Conservation (phyloP, 2,797 vertebrate genomes). For the Hydrolagus colliei region DNA sequence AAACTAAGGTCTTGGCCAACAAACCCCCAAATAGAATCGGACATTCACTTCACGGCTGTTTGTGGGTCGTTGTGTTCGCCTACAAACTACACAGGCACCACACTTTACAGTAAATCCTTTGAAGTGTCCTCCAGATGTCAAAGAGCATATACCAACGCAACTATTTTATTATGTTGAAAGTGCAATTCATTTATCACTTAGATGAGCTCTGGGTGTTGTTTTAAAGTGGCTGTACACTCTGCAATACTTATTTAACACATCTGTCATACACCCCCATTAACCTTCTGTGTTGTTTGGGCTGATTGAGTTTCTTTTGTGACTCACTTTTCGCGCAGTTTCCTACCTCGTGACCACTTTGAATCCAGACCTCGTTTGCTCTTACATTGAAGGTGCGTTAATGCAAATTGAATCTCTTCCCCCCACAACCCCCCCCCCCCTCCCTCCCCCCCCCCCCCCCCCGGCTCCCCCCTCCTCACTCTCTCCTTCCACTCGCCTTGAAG, state of each 20-base stretch:
- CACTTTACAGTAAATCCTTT: too few relatives aligned
- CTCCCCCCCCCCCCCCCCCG: too few relatives aligned
- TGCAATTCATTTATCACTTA: conserved; percentile 12
- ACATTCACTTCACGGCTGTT: too few relatives aligned
- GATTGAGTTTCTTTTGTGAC: conserved; percentile 3
- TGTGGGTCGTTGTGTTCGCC: too few relatives aligned
- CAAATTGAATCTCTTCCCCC: too few relatives aligned
- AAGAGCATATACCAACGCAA: too few relatives aligned
- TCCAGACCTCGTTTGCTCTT: neutral
- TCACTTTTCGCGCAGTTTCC: neutral
- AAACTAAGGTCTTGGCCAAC: too few relatives aligned
- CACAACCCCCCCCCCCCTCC: too few relatives aligned
- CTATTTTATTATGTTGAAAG: neutral
- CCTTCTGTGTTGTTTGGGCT: neutral
- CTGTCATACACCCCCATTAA: conserved; percentile 23
- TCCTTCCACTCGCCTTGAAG: neutral
- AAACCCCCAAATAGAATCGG: too few relatives aligned
- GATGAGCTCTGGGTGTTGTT: neutral
- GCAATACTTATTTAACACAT: neutral
- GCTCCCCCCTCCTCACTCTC: too few relatives aligned
- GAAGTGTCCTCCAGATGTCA: too few relatives aligned
- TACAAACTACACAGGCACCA: too few relatives aligned
- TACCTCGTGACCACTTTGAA: conserved; percentile 15
- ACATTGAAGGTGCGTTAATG: neutral
- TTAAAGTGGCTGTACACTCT: neutral